Conservation (phyloP, 2,113 vertebrate genomes). For the Charina bottae region DNA sequence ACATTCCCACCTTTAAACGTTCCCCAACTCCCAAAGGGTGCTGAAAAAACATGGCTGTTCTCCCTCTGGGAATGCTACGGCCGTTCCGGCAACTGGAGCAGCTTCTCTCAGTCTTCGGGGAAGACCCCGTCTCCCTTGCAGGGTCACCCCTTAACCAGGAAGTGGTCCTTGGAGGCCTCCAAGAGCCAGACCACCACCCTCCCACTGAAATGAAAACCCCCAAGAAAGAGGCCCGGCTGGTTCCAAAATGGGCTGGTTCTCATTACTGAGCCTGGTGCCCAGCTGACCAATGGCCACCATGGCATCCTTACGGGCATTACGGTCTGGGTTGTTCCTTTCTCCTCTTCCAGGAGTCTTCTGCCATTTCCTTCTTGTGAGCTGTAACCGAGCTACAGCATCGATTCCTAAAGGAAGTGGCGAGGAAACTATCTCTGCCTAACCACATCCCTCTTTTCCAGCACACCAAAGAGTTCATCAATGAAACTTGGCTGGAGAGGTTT, state of each 20-base stretch:
- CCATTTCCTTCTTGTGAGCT: background rate
- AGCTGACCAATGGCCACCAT: background rate
- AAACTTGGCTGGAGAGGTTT: conserved; percentile 78
- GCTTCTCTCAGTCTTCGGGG: too few relatives aligned
- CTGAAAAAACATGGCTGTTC: background rate
- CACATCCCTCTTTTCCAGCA: conserved; percentile 68
- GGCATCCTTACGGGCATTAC: background rate
- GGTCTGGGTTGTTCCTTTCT: background rate
- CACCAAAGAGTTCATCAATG: conserved; percentile 86
- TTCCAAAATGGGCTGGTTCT: background rate
- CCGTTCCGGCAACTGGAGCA: background rate
- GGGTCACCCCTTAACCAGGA: too few relatives aligned
- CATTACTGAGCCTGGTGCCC: background rate
- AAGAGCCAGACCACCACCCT: background rate
- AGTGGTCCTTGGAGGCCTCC: background rate
- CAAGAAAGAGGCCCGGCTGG: background rate
- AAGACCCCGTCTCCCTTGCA: background rate
- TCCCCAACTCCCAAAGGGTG: background rate
- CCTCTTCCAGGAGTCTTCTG: background rate
- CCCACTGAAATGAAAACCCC: background rate
- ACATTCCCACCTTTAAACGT: background rate
- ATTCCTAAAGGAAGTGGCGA: too few relatives aligned
- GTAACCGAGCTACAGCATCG: too few relatives aligned
- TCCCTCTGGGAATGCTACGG: background rate
- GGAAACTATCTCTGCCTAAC: background rate